phyloP scores from a whole-genome alignment of 2,888 invertebrate genomes.

The Mamestra brassicae region DNA sequence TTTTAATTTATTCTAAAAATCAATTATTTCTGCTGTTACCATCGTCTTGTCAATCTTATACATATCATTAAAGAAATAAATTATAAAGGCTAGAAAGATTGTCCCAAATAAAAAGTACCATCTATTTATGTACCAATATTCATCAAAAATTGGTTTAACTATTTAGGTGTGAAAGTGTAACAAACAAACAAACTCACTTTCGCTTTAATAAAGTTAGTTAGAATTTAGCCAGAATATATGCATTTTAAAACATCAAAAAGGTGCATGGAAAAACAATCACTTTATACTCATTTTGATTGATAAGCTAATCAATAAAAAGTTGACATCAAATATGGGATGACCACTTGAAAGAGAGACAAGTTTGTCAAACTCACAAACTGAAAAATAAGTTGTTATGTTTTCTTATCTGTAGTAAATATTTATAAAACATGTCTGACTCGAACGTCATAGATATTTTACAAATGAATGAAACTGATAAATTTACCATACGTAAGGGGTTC shows the following conservation, averaged over 20 bases:
- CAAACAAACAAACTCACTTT: too few relatives aligned
- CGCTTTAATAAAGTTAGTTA: too few relatives aligned
- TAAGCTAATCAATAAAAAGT: background rate
- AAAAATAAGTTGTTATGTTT: conserved; percentile 27
- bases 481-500: too few relatives aligned
- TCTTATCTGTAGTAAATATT: conserved; percentile 46
- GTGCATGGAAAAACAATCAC: background rate
- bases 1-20: background rate
- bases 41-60: background rate
- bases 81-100: background rate
- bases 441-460: conserved; percentile 17
- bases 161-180: too few relatives aligned
- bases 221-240: too few relatives aligned
- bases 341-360: background rate
- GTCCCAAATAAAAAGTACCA: too few relatives aligned
- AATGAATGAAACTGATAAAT: conserved; percentile 14
- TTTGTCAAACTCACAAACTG: conserved; percentile 1
- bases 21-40: background rate
- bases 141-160: too few relatives aligned
- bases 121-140: too few relatives aligned
- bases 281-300: background rate
- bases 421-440: conserved; percentile 6
- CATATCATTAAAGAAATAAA: background rate
- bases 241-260: background rate
- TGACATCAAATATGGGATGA: background rate